Evolutionary conservation across 37 sponge, comb jelly and placozoan species (phyloP), one percentile per base, ranked within the genome.

Genomic region (Chondrilla cf. caribensis): DNA sequence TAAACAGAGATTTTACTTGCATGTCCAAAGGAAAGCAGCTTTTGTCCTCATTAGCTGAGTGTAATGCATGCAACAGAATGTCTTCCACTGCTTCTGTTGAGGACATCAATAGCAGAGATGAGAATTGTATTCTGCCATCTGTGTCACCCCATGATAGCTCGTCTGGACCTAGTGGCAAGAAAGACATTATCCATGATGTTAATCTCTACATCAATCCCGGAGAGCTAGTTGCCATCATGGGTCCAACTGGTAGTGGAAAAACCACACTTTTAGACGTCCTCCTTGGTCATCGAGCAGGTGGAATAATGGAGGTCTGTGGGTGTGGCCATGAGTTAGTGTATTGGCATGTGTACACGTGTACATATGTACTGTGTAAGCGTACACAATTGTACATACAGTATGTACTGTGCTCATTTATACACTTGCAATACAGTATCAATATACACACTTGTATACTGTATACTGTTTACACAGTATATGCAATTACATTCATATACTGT

Each of bases 191-290:
- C 17, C 58, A 84, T 26, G 39, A 81, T 36, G 84, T 93, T n/a
- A 88, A 89, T 29, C 58, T 93, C 57, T 93, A 93, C 81, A 75
- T 93, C 51, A 93, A 93, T 58, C 90, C 93, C 0, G 90, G 87
- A 15, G 90, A 89, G 44, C 80, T 93, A 55, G 90, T 88, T 35
- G 93, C 90, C 33, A 89, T 93, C 28, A 93, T 93, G 93, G 93
- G 93, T 19, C 93, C 93, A 39, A 85, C 90, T 6, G 93, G 93
- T 11, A 85, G 89, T 26, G 93, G 93, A 9, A 93, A 93, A 71
- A 93, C 93, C 0, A 93, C 90, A 2, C 68, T 93, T 9, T 79
- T 93, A 32, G 93, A 93, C 31, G 87, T 93, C 6, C 58, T 93
- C 28, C 35, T 86, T 4, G 87, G 89, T 0, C 73, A 78, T 18